phyloP scores from a whole-genome alignment of 92 coral and sea anemone genomes.

The Epizoanthus ramosus region DNA sequence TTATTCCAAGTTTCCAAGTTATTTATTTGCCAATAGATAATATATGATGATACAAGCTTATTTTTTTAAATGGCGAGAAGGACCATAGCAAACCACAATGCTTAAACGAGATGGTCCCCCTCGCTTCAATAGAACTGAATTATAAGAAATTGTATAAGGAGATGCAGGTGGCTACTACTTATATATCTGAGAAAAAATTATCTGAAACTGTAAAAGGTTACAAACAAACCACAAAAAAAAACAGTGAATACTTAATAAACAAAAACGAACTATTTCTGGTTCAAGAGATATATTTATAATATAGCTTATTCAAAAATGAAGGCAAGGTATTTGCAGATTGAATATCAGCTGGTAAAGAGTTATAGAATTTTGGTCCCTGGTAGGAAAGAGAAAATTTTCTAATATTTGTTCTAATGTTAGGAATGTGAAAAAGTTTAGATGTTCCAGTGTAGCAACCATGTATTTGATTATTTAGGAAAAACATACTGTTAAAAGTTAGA shows the following conservation, averaged over 20 bases:
- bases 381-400: slow-evolving; percentile 38
- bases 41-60: too few relatives aligned
- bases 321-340: neutral
- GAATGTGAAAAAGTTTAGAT: slow-evolving; percentile 21
- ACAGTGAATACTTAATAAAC: too few relatives aligned
- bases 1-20: too few relatives aligned
- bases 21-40: too few relatives aligned
- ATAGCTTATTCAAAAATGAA: too few relatives aligned
- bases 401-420: slow-evolving; percentile 48
- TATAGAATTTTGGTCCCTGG: slow-evolving; percentile 49
- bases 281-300: neutral
- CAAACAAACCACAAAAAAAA: too few relatives aligned
- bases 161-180: too few relatives aligned
- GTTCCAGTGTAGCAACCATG: slow-evolving; percentile 41
- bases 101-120: too few relatives aligned
- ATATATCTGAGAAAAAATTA: neutral
- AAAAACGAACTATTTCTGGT: neutral
- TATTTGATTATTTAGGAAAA: slow-evolving; percentile 34
- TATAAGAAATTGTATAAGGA: too few relatives aligned
- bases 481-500: slow-evolving; percentile 27
- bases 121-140: too few relatives aligned
- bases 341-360: slow-evolving; percentile 20
- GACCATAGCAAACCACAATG: too few relatives aligned
- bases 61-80: too few relatives aligned
- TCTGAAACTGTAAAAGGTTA: neutral